phyloP scores from a whole-genome alignment of 2,113 vertebrate species.

The Dicentrarchus labrax region DNA sequence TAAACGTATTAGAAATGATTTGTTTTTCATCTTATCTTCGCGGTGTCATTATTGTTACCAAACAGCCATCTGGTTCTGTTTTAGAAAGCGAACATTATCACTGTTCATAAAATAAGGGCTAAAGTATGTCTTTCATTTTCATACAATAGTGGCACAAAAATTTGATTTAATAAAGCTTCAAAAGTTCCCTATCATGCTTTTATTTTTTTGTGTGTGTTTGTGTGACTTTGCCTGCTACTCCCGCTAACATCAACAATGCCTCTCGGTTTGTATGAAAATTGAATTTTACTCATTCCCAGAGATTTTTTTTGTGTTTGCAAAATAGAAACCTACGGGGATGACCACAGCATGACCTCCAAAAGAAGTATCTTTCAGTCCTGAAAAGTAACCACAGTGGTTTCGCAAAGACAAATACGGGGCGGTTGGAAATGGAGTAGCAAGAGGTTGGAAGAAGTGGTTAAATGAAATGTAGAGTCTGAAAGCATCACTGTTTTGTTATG shows the following conservation, averaged over 20 bases:
- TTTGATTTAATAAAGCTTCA: slow-evolving; percentile 1
- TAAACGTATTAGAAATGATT: slow-evolving; percentile 32
- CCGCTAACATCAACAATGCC: neutral
- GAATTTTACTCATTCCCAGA: slow-evolving; percentile 2
- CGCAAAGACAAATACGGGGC: slow-evolving; percentile 21
- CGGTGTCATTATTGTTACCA: slow-evolving; percentile 25
- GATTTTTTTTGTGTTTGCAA: neutral
- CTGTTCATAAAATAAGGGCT: neutral
- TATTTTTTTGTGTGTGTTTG: neutral
- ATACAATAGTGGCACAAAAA: neutral
- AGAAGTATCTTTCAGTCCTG: neutral
- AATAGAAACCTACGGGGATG: neutral
- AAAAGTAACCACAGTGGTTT: neutral
- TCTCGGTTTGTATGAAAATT: neutral
- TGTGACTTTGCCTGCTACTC: neutral
- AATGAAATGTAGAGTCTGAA: slow-evolving; percentile 16
- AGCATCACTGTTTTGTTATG: neutral
- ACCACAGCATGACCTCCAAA: neutral
- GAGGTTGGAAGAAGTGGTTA: neutral
- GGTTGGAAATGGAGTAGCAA: slow-evolving; percentile 2
- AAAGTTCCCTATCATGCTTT: neutral
- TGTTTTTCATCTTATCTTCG: slow-evolving; percentile 29
- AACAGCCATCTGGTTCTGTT: slow-evolving; percentile 30
- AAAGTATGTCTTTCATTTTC: neutral
- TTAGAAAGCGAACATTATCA: neutral